Evolutionary conservation across 2,797 vertebrate species (phyloP), one percentile per base, ranked within the genome.

Genomic region (Esox lucius): DNA sequence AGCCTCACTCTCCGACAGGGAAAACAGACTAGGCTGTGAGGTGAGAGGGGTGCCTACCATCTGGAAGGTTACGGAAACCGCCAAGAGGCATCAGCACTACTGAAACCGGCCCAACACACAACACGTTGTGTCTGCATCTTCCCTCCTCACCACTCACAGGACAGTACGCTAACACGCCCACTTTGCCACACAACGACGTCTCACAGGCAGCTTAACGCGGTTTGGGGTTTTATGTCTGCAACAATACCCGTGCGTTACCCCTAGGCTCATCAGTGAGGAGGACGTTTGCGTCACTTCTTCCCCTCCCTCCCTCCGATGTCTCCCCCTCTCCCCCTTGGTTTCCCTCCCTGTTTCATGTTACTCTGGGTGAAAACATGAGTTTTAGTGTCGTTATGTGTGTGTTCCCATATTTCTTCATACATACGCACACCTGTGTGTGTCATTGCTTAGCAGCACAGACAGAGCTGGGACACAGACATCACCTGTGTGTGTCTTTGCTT

Each of bases 21-120:
- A 80, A 79, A 76, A 72, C 68, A 68, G 74, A 75, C 72, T 72
- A 79, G 65, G 81, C 74, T 72, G 66, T 81, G 73, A 79, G 80
- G 68, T 53, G 68, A 75, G 69, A 81, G 59, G 73, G 39, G 53
- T 64, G 46, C 64, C 53, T 64, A 12, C 13, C 19, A 15, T 68
- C 17, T 68, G 66, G 13, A 42, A 39, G 12, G 17, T 12, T 17
- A 19, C 8, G 16, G 16, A 67, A 67, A 33, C 28, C 11, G 8
- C 7, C 19, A 35, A 33, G 13, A 31, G 33, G 28, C 28, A 22
- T n/a, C 53, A 12, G 16, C 28, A 22, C 33, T 17, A n/a, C 65
- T 8, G 33, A 33, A 39, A 33, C 24, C 16, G 31, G 39, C 0
- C 0, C 8, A 19, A 42, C 33, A 68, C n/a, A 68, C 65, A 39